Base-by-base conservation (phyloP, 2,797 vertebrate genomes). In the Florisuga fusca region DNA sequence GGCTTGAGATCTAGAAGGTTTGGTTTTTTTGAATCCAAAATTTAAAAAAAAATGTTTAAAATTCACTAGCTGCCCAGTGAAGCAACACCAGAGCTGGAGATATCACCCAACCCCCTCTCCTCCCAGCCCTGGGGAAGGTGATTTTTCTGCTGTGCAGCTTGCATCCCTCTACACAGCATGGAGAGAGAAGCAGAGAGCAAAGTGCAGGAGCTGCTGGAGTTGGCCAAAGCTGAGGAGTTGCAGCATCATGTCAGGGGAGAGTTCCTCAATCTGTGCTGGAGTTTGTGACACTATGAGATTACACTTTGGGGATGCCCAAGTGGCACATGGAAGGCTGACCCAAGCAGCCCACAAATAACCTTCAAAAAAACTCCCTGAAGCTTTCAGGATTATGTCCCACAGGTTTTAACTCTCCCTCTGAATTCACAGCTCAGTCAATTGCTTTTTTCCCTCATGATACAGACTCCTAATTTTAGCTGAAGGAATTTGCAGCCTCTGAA, bases 1-100 rank as follows among this genome's bases (percentile, higher is more conserved):
- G 99, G 99, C 82, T 98, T 98, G 95, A 99, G 98, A 82, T 99
- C 99, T 99, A 93, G 31, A 73, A 77, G 27, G 43, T 71, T 55
- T n/a, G 41, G 14, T 23, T 36, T 38, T 17, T 16, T 46, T 54
- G 4, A 22, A 43, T 41, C 38, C 38, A 41, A 41, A 38, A 38
- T 12, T 38, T 38, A 38, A 38, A 38, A 38, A 33, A 50, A 36
- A 36, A n/a, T n/a, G n/a, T 8, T 58, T 43, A 20, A 34, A 61
- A 62, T 34, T 58, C 38, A 43, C 34, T 21, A 43, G 1, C 0
- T 36, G 18, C 23, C 45, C 29, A 15, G 8, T 8, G 38, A 87
- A 78, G 22, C 41, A 87, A 48, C 0, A 2, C 21, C 29, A 75
- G 25, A 84, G 79, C 48, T 54, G 27, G 22, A 48, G 26, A 48